A percentile compares a stretch with the other conserved stretches of the same genome.
Evolutionary conservation across 2,797 vertebrate species (phyloP).

Genomic region (Pygocentrus nattereri): DNA sequence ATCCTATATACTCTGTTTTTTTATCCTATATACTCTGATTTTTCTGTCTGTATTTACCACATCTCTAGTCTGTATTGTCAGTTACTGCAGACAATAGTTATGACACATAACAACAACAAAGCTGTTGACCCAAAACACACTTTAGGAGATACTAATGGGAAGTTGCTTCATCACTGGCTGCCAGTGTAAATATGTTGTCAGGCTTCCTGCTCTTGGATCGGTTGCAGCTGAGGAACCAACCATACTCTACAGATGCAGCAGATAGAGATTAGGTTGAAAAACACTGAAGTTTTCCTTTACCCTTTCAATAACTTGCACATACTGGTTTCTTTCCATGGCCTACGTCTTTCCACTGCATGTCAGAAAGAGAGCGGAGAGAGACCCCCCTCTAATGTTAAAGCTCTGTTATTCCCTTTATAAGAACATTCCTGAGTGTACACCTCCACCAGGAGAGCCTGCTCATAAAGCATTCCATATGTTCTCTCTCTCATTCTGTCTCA

Average conservation of each 20-base stretch:
- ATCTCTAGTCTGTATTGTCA: no score
- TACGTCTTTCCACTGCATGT: constrained; percentile 34
- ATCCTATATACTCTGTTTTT: neutral
- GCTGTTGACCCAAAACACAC: neutral
- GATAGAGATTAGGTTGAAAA: neutral
- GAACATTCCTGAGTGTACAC: constrained; percentile 52
- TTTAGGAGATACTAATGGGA: neutral
- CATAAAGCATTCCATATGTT: constrained; percentile 54
- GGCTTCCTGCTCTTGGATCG: no score
- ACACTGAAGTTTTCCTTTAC: neutral
- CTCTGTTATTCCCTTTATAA: constrained; percentile 56
- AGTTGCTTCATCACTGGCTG: neutral
- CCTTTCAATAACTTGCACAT: constrained; percentile 9
- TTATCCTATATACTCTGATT: no score
- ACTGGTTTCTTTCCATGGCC: constrained; percentile 21
- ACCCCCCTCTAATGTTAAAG: constrained; percentile 38
- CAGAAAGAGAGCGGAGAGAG: constrained; percentile 33
- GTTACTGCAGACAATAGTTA: no score
- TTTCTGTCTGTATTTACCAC: no score
- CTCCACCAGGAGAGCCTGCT: constrained; percentile 52
- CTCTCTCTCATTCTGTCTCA: constrained; percentile 3
- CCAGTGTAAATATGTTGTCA: no score
- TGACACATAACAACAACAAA: no score
- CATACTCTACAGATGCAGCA: neutral
- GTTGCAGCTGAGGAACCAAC: neutral